A percentile compares a stretch with the other conserved stretches of the same genome.
Evolutionary conservation across 2,797 vertebrate species (phyloP).

Genomic region (Halcyon leucocephala): DNA sequence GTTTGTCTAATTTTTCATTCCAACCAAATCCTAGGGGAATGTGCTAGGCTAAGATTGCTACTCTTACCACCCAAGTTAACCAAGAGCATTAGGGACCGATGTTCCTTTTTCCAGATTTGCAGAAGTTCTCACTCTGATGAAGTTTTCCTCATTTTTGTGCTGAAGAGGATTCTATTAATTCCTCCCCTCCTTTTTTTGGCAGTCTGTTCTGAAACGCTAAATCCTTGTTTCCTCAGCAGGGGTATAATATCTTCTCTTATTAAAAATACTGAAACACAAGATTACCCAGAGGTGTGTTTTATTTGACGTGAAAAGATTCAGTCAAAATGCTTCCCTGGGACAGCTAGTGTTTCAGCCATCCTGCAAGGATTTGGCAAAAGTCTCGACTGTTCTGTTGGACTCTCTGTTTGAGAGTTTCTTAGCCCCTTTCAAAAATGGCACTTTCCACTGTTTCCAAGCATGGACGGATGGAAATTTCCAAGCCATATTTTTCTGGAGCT

Average conservation of each 20-base stretch:
- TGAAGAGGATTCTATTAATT: not conserved
- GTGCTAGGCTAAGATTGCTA: not conserved
- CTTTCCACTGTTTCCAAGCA: too few species aligned
- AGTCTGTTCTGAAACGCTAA: not conserved
- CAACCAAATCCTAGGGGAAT: not conserved
- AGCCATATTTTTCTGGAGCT: too few species aligned
- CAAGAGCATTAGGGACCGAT: not conserved
- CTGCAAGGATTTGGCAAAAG: not conserved
- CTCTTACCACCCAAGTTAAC: constrained; percentile 17
- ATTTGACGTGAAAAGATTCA: constrained; percentile 10
- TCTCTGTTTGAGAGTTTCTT: too few species aligned
- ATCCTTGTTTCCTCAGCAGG: constrained; percentile 41
- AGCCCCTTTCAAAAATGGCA: too few species aligned
- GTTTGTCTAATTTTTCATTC: not conserved
- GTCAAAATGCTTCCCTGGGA: constrained; percentile 38
- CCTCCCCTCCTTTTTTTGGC: not conserved
- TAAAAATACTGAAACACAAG: constrained; percentile 37
- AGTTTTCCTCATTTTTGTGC: not conserved
- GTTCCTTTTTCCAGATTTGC: not conserved
- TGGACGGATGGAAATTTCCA: too few species aligned
- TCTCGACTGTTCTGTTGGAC: too few species aligned
- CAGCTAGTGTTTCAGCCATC: constrained; percentile 16
- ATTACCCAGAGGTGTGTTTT: constrained; percentile 60
- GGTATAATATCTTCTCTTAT: constrained; percentile 39
- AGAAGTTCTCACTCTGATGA: not conserved